Evolutionary conservation across 2,113 vertebrate genomes (phyloP), one percentile per base, ranked within the genome.

Genomic region (Nestor notabilis): DNA sequence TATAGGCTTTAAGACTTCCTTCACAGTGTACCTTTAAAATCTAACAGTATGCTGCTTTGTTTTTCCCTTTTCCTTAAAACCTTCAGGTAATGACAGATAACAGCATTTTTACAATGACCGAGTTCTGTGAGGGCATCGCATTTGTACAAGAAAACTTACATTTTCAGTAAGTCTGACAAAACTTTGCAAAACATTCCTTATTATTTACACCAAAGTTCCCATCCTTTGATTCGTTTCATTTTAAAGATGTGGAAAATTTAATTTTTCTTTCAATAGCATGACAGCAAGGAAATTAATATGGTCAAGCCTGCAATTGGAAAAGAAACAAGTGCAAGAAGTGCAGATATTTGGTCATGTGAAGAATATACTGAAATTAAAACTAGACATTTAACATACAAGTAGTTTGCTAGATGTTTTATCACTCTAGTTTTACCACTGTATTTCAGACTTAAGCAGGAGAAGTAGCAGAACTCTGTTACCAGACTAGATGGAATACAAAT

Each of bases 111-210:
- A 13, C 44, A 83, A 60, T 0, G 1, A 63, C 2, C n/a, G 21
- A n/a, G 1, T 50, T 86, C 25, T 43, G 13, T 17, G 2, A 84
- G 17, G 5, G 9, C 10, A 33, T 0, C 5, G 1, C 12, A 71
- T 4, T 91, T 46, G 14, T 21, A n/a, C n/a, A 60, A 21, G 37
- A 68, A 49, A 72, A 58, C 3, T 29, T 24, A 6, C 0, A 6
- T 44, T 90, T 93, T 29, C 24, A 37, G 52, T 16, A 72, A 11
- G 17, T 43, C 15, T 74, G 29, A 64, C 4, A 71, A 86, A 75
- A 37, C 47, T 10, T 23, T 20, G 25, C 24, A 41, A 49, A 46
- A 29, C 2, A 52, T 29, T 41, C 28, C 31, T 60, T 71, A 24
- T 44, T 47, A 50, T 81, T 78, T 56, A 65, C 3, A 58, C 1